Evolutionary conservation across 2,888 invertebrate genomes (phyloP).

Genomic region (Hofmannophila pseudospretella): DNA sequence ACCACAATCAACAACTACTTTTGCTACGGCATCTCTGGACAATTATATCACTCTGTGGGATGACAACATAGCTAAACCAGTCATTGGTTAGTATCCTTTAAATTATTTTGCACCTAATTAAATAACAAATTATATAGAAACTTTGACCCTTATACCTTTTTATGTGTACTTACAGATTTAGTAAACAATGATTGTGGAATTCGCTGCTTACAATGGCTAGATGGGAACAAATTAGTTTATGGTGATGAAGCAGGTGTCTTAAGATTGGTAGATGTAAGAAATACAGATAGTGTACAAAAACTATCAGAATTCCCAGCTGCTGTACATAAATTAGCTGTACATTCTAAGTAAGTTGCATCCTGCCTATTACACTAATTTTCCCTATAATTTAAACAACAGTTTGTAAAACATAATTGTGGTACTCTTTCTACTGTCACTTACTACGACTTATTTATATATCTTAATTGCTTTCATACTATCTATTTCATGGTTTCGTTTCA

Average conservation of each 20-base stretch:
- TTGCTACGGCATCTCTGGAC: slow-evolving; percentile 76
- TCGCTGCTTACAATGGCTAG: slow-evolving; percentile 60
- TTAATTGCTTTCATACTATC: too few relatives aligned
- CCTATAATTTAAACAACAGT: too few relatives aligned
- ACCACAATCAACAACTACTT: slow-evolving; percentile 57
- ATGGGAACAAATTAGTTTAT: slow-evolving; percentile 52
- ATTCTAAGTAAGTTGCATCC: slow-evolving; percentile 53
- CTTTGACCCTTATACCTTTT: too few relatives aligned
- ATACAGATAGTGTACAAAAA: slow-evolving; percentile 30
- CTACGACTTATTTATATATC: too few relatives aligned
- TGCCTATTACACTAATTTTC: not conserved
- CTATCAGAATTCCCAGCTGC: slow-evolving; percentile 55
- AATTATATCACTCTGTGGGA: slow-evolving; percentile 76
- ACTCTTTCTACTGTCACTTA: too few relatives aligned
- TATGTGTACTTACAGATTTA: slow-evolving; percentile 41
- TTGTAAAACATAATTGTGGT: too few relatives aligned
- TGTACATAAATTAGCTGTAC: slow-evolving; percentile 49
- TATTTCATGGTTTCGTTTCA: slow-evolving; percentile 26
- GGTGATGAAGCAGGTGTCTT: slow-evolving; percentile 66
- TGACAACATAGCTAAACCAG: slow-evolving; percentile 47
- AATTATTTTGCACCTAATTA: too few relatives aligned
- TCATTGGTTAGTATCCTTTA: slow-evolving; percentile 39
- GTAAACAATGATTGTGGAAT: slow-evolving; percentile 53
- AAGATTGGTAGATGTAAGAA: slow-evolving; percentile 49
- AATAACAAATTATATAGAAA: too few relatives aligned